Conservation (phyloP, 2,888 invertebrate species). For the Spisula solida region DNA sequence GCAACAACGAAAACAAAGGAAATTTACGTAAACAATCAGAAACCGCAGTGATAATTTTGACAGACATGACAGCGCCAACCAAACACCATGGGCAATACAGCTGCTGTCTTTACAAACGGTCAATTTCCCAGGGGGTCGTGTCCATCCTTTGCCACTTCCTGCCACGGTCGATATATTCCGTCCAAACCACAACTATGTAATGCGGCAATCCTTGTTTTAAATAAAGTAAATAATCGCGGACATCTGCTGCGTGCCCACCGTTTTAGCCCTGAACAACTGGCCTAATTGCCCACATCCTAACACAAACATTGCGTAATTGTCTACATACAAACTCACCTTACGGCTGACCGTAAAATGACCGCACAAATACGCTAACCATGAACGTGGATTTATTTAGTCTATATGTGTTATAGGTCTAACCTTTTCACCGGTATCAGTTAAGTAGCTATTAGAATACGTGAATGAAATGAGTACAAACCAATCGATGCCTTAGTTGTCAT, state of each 20-base stretch:
- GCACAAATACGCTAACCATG: background rate
- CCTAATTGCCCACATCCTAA: background rate
- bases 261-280: background rate
- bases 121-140: background rate
- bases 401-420: background rate
- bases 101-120: background rate
- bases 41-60: too few species aligned
- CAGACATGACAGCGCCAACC: background rate
- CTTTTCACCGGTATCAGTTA: background rate
- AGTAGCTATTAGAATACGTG: too few species aligned
- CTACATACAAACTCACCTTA: background rate
- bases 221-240: background rate
- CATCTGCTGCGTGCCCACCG: background rate
- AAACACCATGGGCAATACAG: background rate
- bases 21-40: too few species aligned
- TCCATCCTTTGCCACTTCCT: background rate
- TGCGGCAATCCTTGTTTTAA: background rate
- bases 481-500: too few species aligned
- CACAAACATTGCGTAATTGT: constrained; percentile 7
- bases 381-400: background rate
- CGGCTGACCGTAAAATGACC: constrained; percentile 9
- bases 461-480: too few species aligned
- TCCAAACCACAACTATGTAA: background rate
- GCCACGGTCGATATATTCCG: background rate
- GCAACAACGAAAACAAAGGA: too few species aligned